phyloP scores from a whole-genome alignment of 2,888 invertebrate species.

The Caradrina kadenii region DNA sequence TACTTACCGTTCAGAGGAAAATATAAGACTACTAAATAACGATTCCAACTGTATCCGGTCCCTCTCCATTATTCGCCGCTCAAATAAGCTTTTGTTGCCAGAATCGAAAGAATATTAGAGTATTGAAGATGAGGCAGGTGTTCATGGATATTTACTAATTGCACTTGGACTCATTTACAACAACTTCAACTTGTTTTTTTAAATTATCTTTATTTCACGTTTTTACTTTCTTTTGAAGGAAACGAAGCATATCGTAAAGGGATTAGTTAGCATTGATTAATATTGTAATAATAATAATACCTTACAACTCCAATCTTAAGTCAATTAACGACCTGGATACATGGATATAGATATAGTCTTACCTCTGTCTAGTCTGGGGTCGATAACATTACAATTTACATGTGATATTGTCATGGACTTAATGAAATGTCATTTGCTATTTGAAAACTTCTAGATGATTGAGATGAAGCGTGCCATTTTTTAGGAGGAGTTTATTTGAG shows the following conservation, averaged over 20 bases:
- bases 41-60: background rate
- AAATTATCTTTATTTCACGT: background rate
- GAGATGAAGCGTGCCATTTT: no score
- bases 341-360: background rate
- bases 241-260: background rate
- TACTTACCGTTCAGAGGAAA: background rate
- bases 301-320: background rate
- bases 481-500: background rate
- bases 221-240: background rate
- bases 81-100: conserved; percentile 3
- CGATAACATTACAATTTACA: conserved; percentile 15
- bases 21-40: background rate
- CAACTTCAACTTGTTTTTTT: no score
- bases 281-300: background rate
- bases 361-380: background rate
- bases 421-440: background rate
- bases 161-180: no score
- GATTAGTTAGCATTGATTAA: no score
- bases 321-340: conserved; percentile 17
- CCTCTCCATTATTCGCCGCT: background rate
- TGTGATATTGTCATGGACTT: background rate
- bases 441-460: background rate
- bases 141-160: no score
- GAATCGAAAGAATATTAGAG: no score
- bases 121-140: no score